phyloP scores from a whole-genome alignment of 2,113 vertebrate genomes.

The Microcebus griseorufus region DNA sequence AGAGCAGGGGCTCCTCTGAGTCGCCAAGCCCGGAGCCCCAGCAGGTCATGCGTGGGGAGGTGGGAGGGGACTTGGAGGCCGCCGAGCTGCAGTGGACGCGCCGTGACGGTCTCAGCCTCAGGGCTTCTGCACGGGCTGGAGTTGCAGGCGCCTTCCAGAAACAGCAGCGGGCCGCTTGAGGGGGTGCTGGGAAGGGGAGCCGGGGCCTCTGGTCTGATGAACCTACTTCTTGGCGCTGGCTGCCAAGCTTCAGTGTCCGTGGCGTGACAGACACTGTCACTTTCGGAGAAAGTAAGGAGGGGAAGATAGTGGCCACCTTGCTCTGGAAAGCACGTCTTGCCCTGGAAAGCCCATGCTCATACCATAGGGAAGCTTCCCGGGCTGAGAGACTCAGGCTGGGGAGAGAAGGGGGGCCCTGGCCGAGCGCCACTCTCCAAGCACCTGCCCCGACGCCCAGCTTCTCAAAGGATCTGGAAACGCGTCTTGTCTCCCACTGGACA shows the following conservation, averaged over 20 bases:
- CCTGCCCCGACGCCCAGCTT: neutral
- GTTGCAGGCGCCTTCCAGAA: neutral
- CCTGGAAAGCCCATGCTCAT: neutral
- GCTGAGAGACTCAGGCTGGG: neutral
- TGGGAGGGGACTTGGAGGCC: neutral
- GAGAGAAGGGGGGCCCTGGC: neutral
- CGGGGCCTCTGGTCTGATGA: neutral
- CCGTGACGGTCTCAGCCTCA: neutral
- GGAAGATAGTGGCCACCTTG: neutral
- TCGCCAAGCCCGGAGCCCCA: neutral
- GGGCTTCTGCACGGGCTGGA: neutral
- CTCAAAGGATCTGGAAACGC: neutral
- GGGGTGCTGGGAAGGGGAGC: accelerated
- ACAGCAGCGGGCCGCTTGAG: neutral
- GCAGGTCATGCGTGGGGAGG: neutral
- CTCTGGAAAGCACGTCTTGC: neutral
- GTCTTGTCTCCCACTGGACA: neutral
- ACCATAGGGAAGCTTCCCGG: neutral
- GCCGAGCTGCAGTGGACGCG: neutral
- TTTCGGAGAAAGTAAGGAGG: accelerated
- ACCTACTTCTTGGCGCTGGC: neutral
- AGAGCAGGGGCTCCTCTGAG: neutral
- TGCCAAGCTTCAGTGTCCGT: neutral
- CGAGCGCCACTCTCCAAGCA: neutral
- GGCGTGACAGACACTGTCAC: neutral